These are phyloP conservation scores for Strigops habroptila DNA, from an alignment of 2,113 vertebrate species.

Conservation along the genomic window DNA sequence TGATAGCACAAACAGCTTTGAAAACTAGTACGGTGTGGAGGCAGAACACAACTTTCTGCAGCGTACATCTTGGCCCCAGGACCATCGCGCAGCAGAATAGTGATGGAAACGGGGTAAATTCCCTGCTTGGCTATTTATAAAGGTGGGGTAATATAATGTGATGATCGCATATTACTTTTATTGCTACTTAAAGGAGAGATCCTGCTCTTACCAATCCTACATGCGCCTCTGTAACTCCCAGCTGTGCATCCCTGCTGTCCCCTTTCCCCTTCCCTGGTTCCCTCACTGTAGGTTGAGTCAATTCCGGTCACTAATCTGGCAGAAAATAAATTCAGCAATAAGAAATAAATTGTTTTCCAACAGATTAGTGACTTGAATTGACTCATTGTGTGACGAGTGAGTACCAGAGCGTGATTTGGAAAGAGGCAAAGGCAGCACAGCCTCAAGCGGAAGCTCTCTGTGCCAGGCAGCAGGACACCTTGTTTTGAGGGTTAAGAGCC, in stretches of 20 bases:
- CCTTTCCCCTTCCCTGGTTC: neutral
- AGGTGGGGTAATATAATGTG: neutral
- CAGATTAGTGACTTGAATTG: neutral
- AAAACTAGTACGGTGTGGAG: neutral
- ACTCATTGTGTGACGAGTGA: neutral
- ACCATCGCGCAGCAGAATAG: neutral
- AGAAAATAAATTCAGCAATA: neutral
- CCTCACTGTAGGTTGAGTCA: neutral
- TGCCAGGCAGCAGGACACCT: accelerated
- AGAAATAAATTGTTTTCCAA: neutral
- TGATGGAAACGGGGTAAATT: neutral
- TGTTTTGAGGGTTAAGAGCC: neutral
- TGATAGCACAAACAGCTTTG: neutral
- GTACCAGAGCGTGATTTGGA: neutral
- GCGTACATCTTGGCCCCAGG: neutral
- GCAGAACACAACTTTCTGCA: neutral
- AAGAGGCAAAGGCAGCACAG: neutral
- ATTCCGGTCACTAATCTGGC: neutral
- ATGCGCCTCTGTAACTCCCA: neutral
- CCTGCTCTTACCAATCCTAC: neutral
- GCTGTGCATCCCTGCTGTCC: neutral
- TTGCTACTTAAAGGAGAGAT: neutral
- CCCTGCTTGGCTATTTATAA: neutral
- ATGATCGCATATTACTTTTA: neutral
- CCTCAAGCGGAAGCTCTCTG: neutral